Evolutionary conservation across 2,797 vertebrate species (phyloP).

Genomic region (Loriculus beryllinus): DNA sequence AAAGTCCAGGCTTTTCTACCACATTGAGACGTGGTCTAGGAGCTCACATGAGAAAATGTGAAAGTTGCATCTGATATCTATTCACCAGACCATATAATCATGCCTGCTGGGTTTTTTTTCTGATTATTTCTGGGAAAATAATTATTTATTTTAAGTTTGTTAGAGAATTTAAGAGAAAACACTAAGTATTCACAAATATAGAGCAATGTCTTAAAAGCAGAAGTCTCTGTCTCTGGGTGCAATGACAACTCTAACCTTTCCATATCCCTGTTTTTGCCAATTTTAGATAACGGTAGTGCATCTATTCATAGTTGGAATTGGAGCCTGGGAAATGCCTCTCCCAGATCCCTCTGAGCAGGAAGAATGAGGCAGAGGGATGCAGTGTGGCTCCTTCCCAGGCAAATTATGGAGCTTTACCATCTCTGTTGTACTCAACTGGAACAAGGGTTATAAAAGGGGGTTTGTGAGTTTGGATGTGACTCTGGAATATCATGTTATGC

Average conservation of each 20-base stretch:
- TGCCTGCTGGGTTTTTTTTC: background rate
- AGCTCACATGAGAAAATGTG: background rate
- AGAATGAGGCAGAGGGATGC: too few relatives aligned
- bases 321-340: background rate
- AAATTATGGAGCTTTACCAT: background rate
- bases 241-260: background rate
- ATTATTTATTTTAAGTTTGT: background rate
- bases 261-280: accelerated
- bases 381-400: background rate
- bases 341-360: background rate
- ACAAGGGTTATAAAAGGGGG: background rate
- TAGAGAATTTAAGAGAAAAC: background rate
- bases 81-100: background rate
- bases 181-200: background rate
- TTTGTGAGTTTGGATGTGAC: background rate
- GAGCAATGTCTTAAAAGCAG: accelerated
- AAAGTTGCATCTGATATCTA: background rate
- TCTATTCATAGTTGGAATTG: background rate
- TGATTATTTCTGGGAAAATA: background rate
- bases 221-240: background rate
- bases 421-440: background rate
- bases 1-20: background rate
- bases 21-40: background rate
- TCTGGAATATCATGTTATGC: background rate
- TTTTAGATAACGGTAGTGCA: background rate